Conservation (phyloP, 2,888 invertebrate genomes). For the Eueremaeus valkanovi region DNA sequence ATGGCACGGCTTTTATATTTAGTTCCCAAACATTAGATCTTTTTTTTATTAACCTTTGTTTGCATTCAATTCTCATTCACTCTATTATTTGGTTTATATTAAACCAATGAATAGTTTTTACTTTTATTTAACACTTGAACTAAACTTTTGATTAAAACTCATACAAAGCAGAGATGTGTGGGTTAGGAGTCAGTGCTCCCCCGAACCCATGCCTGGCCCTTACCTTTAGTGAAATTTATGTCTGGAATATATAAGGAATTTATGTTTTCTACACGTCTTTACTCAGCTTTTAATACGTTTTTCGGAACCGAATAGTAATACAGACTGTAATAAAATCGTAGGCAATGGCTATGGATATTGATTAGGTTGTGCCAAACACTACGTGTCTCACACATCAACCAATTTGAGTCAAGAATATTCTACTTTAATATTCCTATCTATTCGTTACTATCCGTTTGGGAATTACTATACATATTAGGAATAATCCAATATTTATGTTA, state of each 20-base stretch:
- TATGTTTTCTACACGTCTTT: neutral
- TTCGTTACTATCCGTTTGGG: too few species aligned
- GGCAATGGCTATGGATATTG: neutral
- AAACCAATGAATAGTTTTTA: neutral
- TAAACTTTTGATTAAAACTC: too few species aligned
- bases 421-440: too few species aligned
- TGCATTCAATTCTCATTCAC: neutral
- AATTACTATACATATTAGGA: too few species aligned
- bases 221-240: neutral
- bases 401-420: neutral
- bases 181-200: neutral
- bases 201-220: neutral
- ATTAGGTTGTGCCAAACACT: neutral
- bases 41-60: neutral
- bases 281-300: conserved; percentile 4
- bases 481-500: too few species aligned
- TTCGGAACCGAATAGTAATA: conserved; percentile 1
- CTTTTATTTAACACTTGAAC: neutral
- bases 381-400: neutral
- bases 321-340: neutral
- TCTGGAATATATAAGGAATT: conserved; percentile 27
- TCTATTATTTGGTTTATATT: neutral
- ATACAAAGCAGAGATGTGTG: too few species aligned
- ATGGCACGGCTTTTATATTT: too few species aligned
- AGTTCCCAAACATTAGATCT: neutral